Evolutionary conservation across 2,888 invertebrate species (phyloP).

Genomic region (Brachylomia viminalis): DNA sequence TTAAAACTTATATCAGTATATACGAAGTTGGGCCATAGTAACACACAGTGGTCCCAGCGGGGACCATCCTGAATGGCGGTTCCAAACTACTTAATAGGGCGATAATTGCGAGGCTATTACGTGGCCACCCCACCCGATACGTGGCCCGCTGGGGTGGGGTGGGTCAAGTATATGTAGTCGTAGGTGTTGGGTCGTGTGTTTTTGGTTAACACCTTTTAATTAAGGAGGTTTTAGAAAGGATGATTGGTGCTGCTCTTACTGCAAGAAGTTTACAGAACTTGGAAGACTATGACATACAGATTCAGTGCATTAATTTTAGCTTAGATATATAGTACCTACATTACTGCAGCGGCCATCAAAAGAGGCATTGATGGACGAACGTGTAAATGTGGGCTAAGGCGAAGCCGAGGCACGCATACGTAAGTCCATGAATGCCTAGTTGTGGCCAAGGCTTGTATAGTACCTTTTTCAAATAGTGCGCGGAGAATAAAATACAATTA

Average conservation of each 20-base stretch:
- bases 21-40: constrained; percentile 58
- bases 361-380: too few species aligned
- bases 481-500: too few species aligned
- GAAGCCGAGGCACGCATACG: too few species aligned
- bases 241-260: not conserved
- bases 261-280: not conserved
- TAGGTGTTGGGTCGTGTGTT: constrained; percentile 45
- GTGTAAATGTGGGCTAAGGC: too few species aligned
- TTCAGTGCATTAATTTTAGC: not conserved
- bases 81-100: constrained; percentile 88
- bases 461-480: too few species aligned
- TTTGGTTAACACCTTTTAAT: constrained; percentile 50
- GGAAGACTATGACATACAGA: not conserved
- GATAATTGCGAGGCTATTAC: constrained; percentile 87
- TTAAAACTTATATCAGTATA: constrained; percentile 57
- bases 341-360: too few species aligned
- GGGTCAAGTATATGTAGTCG: constrained; percentile 24
- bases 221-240: constrained; percentile 9
- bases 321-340: too few species aligned
- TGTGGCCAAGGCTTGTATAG: too few species aligned
- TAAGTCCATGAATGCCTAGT: too few species aligned
- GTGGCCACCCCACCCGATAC: constrained; percentile 59
- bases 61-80: constrained; percentile 75
- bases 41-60: constrained; percentile 64
- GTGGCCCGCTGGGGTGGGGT: constrained; percentile 32